A percentile compares a stretch with the other conserved stretches of the same genome.
Evolutionary conservation across 2,888 invertebrate genomes (phyloP).

Genomic region (Nomada ruficornis): DNA sequence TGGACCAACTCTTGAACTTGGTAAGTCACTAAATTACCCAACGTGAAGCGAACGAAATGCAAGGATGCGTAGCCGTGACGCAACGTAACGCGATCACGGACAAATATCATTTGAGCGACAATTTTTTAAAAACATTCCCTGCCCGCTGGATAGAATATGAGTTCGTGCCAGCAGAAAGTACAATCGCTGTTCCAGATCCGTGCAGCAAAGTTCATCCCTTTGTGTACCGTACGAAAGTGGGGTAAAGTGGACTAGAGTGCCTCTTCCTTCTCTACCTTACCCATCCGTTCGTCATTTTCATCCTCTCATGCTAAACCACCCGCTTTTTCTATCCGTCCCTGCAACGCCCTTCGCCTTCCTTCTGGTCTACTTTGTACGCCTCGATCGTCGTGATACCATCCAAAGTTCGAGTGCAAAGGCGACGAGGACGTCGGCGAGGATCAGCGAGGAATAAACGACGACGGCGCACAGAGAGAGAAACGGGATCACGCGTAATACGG

Average conservation of each 20-base stretch:
- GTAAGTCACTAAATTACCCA: too few relatives aligned
- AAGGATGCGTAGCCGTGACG: not conserved
- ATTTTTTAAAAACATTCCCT: conserved; percentile 62
- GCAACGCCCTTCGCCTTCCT: conserved; percentile 1
- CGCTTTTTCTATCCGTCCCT: conserved; percentile 29
- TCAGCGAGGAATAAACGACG: not conserved
- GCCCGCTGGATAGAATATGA: conserved; percentile 50
- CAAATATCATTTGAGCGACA: conserved; percentile 42
- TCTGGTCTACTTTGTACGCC: conserved; percentile 58
- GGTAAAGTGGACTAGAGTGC: conserved; percentile 54
- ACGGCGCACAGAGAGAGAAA: not conserved
- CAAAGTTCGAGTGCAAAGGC: not conserved
- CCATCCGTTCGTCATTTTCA: conserved; percentile 42
- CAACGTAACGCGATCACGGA: conserved; percentile 43
- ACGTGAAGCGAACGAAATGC: conserved; percentile 5
- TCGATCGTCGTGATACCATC: conserved; percentile 59
- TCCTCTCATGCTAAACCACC: conserved; percentile 15
- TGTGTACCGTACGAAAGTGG: conserved; percentile 69
- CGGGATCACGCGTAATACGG: conserved; percentile 22
- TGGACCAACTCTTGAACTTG: too few relatives aligned
- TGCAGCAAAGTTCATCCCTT: conserved; percentile 67
- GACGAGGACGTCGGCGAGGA: not conserved
- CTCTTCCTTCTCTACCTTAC: conserved; percentile 28
- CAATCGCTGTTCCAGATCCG: conserved; percentile 67
- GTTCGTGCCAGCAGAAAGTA: conserved; percentile 68